Conservation (phyloP, 2,797 vertebrate genomes). For the Eospalax fontanierii region DNA sequence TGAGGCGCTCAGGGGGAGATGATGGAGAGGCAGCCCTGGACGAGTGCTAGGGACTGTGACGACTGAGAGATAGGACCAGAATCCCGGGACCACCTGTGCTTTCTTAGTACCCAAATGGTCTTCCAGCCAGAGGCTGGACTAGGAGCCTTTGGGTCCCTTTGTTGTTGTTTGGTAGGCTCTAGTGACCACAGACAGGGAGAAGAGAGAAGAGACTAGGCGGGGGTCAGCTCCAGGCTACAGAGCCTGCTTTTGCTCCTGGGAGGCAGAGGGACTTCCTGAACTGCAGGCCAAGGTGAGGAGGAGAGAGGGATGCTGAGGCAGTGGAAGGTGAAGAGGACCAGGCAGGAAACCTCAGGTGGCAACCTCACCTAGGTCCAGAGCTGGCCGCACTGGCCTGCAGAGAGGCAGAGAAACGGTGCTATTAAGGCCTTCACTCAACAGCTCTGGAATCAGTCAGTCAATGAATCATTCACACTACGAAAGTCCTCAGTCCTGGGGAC, state of each 20-base stretch:
- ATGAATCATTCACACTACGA: fast-evolving
- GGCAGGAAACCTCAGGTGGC: background rate
- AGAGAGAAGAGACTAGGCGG: background rate
- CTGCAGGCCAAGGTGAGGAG: background rate
- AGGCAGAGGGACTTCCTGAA: no score
- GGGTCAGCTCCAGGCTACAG: background rate
- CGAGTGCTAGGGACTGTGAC: fast-evolving
- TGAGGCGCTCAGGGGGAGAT: fast-evolving
- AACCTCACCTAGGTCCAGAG: fast-evolving
- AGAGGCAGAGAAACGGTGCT: background rate
- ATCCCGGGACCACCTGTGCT: fast-evolving
- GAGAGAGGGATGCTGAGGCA: no score
- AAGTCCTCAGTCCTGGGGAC: fast-evolving
- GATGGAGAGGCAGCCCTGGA: fast-evolving
- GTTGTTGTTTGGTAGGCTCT: background rate
- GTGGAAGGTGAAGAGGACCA: no score
- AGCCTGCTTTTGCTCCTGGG: fast-evolving
- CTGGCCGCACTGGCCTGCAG: slow-evolving; percentile 39
- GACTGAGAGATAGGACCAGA: fast-evolving
- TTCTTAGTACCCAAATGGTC: background rate
- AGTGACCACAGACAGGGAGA: background rate
- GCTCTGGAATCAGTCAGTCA: background rate
- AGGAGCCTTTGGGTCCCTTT: background rate
- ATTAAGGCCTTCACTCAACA: fast-evolving
- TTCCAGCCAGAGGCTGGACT: background rate